Evolutionary conservation across 2,888 invertebrate genomes (phyloP).

Genomic region (Pterobdella sp.): DNA sequence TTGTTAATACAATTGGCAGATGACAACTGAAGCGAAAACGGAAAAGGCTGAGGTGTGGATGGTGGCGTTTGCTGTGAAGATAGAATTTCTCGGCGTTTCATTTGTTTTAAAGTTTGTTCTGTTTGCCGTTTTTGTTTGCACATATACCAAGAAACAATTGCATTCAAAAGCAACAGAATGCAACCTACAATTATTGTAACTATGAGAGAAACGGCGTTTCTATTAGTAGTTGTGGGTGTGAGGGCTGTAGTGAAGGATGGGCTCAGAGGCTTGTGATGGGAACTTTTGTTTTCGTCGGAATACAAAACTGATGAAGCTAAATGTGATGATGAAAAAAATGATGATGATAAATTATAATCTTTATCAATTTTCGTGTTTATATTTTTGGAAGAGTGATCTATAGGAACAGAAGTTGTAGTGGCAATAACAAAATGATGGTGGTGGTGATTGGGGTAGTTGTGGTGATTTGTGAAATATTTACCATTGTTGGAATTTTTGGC

Average conservation of each 20-base stretch:
- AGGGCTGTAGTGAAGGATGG: background rate
- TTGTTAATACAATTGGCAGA: background rate
- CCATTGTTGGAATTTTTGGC: background rate
- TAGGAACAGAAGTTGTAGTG: background rate
- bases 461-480: background rate
- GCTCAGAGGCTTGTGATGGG: background rate
- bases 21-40: background rate
- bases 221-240: background rate
- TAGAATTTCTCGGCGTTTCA: background rate
- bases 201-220: constrained; percentile 41
- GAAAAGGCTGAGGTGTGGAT: background rate
- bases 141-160: constrained; percentile 84
- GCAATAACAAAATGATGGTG: background rate
- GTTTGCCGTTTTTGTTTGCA: constrained; percentile 64
- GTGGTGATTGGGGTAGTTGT: constrained; percentile 1
- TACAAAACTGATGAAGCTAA: background rate
- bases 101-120: constrained; percentile 13
- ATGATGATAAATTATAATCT: background rate
- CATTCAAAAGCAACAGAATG: constrained; percentile 79
- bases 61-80: background rate
- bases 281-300: background rate
- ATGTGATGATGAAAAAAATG: background rate
- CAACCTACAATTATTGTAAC: constrained; percentile 80
- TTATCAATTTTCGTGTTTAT: background rate
- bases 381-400: background rate